Base-by-base conservation (phyloP, 2,113 vertebrate species). In the Petrocephalus microphthalmus region DNA sequence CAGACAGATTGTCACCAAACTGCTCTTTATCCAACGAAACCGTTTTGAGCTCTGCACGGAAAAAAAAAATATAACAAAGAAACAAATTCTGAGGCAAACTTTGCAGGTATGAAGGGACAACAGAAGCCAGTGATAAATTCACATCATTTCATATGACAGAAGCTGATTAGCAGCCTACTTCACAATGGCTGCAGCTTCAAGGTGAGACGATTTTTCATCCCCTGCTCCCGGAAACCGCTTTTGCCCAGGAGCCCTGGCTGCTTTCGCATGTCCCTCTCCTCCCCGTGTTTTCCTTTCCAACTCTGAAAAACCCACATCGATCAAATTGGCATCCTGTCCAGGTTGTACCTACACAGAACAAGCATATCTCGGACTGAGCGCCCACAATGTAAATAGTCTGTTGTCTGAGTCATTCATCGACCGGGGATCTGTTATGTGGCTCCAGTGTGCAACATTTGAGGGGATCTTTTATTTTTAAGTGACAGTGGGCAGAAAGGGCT, bases 301-400 rank as follows among this genome's bases (percentile, higher is more conserved):
- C 2, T 84, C 42, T 5, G 81, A 84, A 29, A 85, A 85, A 29
- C n/a, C 84, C 84, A 54, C 84, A 85, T 85, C 51, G 51, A 85
- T 85, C 84, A 85, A 25, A 54, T 33, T 85, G 84, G 84, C 47
- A 53, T 17, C 47, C 45, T 53, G 51, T 53, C 49, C 51, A 33
- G n/a, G 11, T 49, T 33, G 47, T 52, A 85, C n/a, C 84, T 52
- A 85, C 49, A 52, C 49, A 83, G 51, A 83, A 52, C 47, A 52
- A 54, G 33, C 51, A 53, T 53, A 54, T 85, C 84, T 52, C 25
- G 51, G 81, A 49, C 51, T 33, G 47, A 85, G 51, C 51, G 5
- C 15, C n/a, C 84, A 85, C 84, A 83, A 83, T 83, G 81, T 45
- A 83, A 83, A 83, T 83, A n/a, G 33, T n/a, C 81, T 47, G 42